phyloP scores from a whole-genome alignment of 2,797 vertebrate species.

The Eidolon dupreanum region DNA sequence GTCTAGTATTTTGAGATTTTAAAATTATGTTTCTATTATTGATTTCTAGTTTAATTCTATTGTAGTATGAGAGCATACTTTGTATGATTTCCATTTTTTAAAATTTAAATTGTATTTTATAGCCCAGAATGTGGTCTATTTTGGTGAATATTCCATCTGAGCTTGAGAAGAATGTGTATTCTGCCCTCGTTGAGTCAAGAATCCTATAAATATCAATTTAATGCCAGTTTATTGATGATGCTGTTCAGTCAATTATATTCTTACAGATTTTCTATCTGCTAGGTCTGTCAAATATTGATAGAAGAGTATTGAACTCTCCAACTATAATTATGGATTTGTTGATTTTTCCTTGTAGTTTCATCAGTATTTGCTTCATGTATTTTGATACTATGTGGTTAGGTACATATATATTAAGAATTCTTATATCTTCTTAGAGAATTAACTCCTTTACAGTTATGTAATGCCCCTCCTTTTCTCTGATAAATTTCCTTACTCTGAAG shows the following conservation, averaged over 20 bases:
- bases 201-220: slow-evolving; percentile 55
- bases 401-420: neutral
- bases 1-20: slow-evolving; percentile 19
- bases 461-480: neutral
- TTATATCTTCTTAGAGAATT: neutral
- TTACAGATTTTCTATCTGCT: slow-evolving; percentile 39
- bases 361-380: slow-evolving; percentile 22
- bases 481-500: neutral
- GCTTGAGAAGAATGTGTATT: slow-evolving; percentile 14
- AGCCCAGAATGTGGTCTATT: neutral
- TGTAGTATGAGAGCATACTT: neutral
- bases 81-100: neutral
- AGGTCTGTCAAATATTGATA: slow-evolving; percentile 34
- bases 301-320: slow-evolving; percentile 27
- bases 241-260: slow-evolving; percentile 37
- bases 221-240: slow-evolving; percentile 3
- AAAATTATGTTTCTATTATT: neutral
- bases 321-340: slow-evolving; percentile 39
- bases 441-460: slow-evolving; percentile 6
- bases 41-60: slow-evolving; percentile 33
- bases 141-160: slow-evolving; percentile 10
- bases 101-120: slow-evolving; percentile 31
- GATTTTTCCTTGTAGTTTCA: neutral
- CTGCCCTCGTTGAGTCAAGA: slow-evolving; percentile 6
- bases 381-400: slow-evolving; percentile 21